Base-by-base conservation (phyloP, 2,797 vertebrate species). In the Eospalax fontanierii region DNA sequence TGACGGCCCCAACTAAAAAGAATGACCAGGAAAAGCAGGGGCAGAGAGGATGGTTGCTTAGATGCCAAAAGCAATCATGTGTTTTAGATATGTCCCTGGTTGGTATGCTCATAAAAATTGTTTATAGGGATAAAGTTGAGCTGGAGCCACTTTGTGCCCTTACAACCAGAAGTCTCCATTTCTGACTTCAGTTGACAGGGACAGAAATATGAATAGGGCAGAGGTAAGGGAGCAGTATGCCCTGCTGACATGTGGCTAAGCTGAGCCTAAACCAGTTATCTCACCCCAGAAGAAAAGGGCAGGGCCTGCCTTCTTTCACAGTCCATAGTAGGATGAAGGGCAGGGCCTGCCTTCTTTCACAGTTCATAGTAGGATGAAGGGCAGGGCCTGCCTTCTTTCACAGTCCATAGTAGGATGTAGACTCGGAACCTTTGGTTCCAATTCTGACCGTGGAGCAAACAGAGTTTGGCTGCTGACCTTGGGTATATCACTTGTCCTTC, bases 71-170 rank as follows among this genome's bases (percentile, higher is more conserved):
- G 83, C 46, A 65, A 85, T 96, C 90, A 82, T 61, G 84, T 89
- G 84, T 92, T 96, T 88, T 80, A 66, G 91, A 78, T 85, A 83
- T 95, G 89, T n/a, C 89, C 78, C 96, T 88, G 89, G 68, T 86
- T 90, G 91, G 91, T 89, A 91, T 91, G 94, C 95, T 94, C 92
- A 87, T 89, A 97, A 96, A 97, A 96, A 92, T 93, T 61, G 92
- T 95, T 97, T 95, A 95, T 83, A 92, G 54, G 92, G 66, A 43
- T 30, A 91, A 96, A 95, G 95, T 96, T 97, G 93, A 96, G 79
- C 66, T 63, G 87, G 65, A 93, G 83, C 66, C 66, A 94, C 87
- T 87, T 4, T 57, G 68, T 87, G 80, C 96, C 70, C 90, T 97
- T 96, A 82, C 4, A 68, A 91, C 81, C 54, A 90, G 68, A 91